These are phyloP conservation scores for Oeneis ivallda DNA, from an alignment of 2,888 invertebrate species.

Conservation along the genomic window DNA sequence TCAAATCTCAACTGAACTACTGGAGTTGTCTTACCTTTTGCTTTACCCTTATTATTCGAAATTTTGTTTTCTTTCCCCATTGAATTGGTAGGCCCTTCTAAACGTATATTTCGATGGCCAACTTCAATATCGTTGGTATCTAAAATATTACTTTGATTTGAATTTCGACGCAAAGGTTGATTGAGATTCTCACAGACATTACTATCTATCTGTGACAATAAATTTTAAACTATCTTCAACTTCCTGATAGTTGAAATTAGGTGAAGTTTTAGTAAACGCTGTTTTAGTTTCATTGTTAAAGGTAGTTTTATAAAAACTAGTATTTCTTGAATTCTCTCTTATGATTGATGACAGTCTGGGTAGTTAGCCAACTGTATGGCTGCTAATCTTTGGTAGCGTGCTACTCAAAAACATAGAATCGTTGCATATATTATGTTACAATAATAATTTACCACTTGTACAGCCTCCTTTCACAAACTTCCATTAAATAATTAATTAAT, in stretches of 20 bases:
- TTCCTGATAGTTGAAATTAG: conserved; percentile 46
- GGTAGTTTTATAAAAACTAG: no score
- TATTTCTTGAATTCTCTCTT: no score
- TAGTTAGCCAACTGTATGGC: no score
- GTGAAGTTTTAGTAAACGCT: conserved; percentile 42
- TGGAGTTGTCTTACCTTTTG: conserved; percentile 9
- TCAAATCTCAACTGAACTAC: conserved; percentile 36
- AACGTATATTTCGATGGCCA: conserved; percentile 7
- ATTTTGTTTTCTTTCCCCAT: conserved; percentile 18
- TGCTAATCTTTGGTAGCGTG: background rate
- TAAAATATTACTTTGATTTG: conserved; percentile 13
- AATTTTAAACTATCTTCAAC: conserved; percentile 59
- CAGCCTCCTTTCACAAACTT: conserved; percentile 3
- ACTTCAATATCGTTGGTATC: conserved; percentile 13
- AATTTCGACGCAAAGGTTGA: conserved; percentile 47
- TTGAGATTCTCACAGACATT: conserved; percentile 59
- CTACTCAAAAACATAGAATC: background rate
- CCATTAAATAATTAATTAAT: conserved; percentile 2
- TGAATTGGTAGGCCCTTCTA: conserved; percentile 14
- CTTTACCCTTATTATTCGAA: conserved; percentile 34
- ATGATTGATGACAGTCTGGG: no score
- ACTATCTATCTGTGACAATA: conserved; percentile 62
- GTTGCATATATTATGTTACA: background rate
- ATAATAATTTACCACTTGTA: background rate
- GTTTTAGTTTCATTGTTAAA: no score